A percentile compares a stretch with the other conserved stretches of the same genome.
Conservation (phyloP, 1,140 invertebrate species). For the Ruditapes philippinarum region DNA sequence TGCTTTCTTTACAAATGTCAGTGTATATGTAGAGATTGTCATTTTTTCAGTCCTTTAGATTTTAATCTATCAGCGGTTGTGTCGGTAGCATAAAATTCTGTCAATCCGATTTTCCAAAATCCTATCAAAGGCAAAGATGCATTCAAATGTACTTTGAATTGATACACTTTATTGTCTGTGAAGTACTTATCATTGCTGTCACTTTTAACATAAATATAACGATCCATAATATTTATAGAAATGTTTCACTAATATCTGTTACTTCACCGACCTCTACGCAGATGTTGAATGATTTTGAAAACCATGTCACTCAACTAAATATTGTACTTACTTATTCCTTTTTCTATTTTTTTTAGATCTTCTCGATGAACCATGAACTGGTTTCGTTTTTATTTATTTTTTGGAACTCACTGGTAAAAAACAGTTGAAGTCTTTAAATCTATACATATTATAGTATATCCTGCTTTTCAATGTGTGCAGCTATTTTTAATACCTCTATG, state of each 20-base stretch:
- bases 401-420: constrained; percentile 22
- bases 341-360: no score
- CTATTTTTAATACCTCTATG: constrained; percentile 57
- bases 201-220: constrained; percentile 56
- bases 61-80: not conserved
- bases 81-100: constrained; percentile 23
- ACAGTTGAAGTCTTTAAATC: constrained; percentile 16
- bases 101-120: constrained; percentile 1
- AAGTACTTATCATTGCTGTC: constrained; percentile 9
- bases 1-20: constrained; percentile 46
- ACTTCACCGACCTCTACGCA: no score
- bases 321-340: no score
- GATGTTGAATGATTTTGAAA: no score
- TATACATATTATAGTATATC: constrained; percentile 54
- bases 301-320: no score
- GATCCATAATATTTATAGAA: no score
- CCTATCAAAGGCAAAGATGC: not conserved
- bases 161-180: constrained; percentile 38
- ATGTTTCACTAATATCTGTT: not conserved
- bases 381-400: constrained; percentile 54
- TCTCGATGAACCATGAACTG: no score
- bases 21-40: constrained; percentile 6
- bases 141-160: constrained; percentile 35
- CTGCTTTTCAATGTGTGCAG: not conserved
- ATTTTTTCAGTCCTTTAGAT: not conserved